These are phyloP conservation scores for Henricia sp. DNA, from an alignment of 53 echinoderm and acorn worm genomes.

Conservation along the genomic window DNA sequence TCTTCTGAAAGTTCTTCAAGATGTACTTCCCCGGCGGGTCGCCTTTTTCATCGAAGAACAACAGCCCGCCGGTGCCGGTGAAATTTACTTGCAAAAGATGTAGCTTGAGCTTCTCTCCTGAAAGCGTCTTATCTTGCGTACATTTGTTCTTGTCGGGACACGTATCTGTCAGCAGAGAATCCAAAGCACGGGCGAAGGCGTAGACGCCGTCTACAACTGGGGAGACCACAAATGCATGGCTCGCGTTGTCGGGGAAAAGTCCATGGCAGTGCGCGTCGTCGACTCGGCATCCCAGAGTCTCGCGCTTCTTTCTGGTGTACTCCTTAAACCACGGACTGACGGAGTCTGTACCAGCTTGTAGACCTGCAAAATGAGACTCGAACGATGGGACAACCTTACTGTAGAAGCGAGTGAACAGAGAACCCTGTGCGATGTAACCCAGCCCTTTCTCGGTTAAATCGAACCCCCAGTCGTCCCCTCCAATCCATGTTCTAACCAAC, in stretches of 20 bases:
- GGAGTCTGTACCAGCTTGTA: conserved; percentile 7
- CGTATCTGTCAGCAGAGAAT: conserved; percentile 19
- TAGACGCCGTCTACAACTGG: conserved; percentile 72
- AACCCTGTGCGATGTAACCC: conserved; percentile 44
- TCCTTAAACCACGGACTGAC: conserved; percentile 55
- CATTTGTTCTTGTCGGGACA: conserved; percentile 10
- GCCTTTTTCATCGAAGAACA: conserved; percentile 52
- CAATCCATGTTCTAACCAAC: conserved; percentile 45
- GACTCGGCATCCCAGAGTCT: neutral
- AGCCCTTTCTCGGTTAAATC: conserved; percentile 47
- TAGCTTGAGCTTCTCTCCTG: neutral
- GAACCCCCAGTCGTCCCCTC: conserved; percentile 63
- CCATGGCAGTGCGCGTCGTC: conserved; percentile 25
- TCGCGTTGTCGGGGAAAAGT: conserved; percentile 17
- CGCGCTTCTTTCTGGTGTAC: neutral
- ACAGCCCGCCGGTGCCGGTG: conserved; percentile 10
- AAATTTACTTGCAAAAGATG: conserved; percentile 41
- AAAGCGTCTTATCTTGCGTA: neutral
- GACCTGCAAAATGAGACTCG: conserved; percentile 5
- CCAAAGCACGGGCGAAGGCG: conserved; percentile 80
- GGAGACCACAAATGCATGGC: conserved; percentile 36
- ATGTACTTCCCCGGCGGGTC: conserved; percentile 61
- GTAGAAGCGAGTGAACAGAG: conserved; percentile 47
- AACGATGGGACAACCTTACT: conserved; percentile 27
- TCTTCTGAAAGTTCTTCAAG: conserved; percentile 40